Conservation (phyloP, 2,113 vertebrate genomes). For the Tamias sibiricus region DNA sequence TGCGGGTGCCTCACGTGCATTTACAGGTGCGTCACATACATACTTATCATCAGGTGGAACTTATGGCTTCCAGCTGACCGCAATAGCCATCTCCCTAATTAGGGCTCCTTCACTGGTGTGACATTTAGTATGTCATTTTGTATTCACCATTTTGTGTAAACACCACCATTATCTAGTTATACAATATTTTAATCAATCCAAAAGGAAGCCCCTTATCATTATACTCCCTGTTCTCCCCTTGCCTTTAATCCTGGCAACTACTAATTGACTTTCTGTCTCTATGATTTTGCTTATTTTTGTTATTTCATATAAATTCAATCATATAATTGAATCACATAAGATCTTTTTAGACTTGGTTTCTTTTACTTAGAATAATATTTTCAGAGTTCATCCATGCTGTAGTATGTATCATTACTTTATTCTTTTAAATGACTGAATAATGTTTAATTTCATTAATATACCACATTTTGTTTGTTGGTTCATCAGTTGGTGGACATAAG, state of each 20-base stretch:
- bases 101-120: too few relatives aligned
- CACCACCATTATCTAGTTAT: not conserved
- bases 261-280: not conserved
- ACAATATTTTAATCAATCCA: not conserved
- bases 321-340: not conserved
- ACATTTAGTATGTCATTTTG: not conserved
- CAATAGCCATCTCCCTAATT: too few relatives aligned
- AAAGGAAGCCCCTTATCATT: not conserved
- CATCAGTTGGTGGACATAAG: not conserved
- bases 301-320: not conserved
- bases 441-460: not conserved
- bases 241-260: not conserved
- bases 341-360: not conserved
- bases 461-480: not conserved
- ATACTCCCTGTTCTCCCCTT: not conserved
- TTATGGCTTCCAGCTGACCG: too few relatives aligned
- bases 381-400: not conserved
- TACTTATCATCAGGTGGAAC: too few relatives aligned
- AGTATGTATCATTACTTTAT: not conserved
- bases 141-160: not conserved
- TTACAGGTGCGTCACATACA: too few relatives aligned
- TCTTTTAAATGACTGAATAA: not conserved
- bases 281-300: not conserved
- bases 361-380: conserved; percentile 6
- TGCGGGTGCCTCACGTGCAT: too few relatives aligned